phyloP scores from a whole-genome alignment of 2,113 vertebrate species.

The Rhea americana region DNA sequence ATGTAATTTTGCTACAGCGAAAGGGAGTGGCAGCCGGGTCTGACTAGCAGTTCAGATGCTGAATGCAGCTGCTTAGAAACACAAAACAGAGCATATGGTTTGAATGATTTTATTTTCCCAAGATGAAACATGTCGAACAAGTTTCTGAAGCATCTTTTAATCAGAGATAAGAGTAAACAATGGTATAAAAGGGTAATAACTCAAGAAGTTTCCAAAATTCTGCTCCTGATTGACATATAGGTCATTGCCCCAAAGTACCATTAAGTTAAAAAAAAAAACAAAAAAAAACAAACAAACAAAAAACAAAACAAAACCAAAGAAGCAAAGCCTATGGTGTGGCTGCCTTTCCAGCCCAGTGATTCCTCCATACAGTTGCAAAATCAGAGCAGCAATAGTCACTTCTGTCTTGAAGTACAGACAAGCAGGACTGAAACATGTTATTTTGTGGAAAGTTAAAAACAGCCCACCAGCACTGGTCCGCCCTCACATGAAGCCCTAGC shows the following conservation, averaged over 20 bases:
- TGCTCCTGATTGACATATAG: conserved; percentile 30
- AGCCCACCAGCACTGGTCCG: not conserved
- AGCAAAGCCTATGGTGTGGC: not conserved
- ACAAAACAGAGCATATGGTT: fast-evolving
- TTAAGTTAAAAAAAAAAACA: conserved; percentile 33
- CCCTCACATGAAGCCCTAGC: not conserved
- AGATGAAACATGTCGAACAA: fast-evolving
- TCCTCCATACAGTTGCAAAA: not conserved
- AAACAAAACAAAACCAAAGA: too few species aligned
- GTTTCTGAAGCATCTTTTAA: conserved; percentile 77
- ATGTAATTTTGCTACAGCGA: not conserved
- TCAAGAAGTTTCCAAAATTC: conserved; percentile 54
- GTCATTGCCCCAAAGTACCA: conserved; percentile 73
- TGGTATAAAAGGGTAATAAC: conserved; percentile 77
- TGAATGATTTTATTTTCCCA: not conserved
- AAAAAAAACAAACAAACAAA: not conserved
- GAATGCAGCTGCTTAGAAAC: not conserved
- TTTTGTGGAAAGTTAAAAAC: not conserved
- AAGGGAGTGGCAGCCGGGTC: too few species aligned
- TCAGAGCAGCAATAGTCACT: not conserved
- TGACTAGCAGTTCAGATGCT: too few species aligned
- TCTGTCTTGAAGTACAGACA: not conserved
- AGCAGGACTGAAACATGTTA: not conserved
- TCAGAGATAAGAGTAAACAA: conserved; percentile 82
- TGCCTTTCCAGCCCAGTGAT: not conserved